These are phyloP conservation scores for Neolamprologus variostigma DNA, from an alignment of 2,113 vertebrate species.

Conservation along the genomic window DNA sequence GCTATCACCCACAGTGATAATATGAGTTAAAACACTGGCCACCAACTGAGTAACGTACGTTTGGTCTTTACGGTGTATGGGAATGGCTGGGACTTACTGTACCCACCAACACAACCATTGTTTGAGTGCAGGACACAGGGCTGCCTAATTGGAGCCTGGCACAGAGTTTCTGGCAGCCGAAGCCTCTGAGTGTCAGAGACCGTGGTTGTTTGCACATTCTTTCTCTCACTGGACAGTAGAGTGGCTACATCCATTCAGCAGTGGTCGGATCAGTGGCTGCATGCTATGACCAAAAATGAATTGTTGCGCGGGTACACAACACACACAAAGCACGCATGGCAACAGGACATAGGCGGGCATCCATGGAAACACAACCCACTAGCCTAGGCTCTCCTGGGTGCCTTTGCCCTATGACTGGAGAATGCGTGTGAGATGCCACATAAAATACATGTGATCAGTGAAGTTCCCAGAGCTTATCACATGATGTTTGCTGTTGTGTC, in stretches of 20 bases:
- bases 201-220: background rate
- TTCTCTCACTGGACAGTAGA: background rate
- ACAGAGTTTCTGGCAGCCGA: background rate
- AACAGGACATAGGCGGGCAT: background rate
- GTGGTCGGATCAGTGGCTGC: background rate
- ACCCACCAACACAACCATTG: slow-evolving; percentile 17
- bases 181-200: background rate
- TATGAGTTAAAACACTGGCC: background rate
- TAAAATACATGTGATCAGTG: background rate
- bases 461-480: background rate
- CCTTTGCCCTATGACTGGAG: background rate
- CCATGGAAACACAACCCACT: slow-evolving; percentile 13
- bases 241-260: slow-evolving; percentile 13
- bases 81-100: background rate
- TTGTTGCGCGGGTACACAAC: background rate
- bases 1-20: background rate
- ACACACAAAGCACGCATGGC: background rate
- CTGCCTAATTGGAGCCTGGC: slow-evolving; percentile 33
- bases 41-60: background rate
- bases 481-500: background rate
- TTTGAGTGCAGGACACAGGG: slow-evolving; percentile 4
- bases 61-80: background rate
- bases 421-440: background rate
- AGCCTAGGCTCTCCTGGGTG: background rate
- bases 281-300: background rate